Evolutionary conservation across 2,888 invertebrate species (phyloP).

Genomic region (Idaea biselata): DNA sequence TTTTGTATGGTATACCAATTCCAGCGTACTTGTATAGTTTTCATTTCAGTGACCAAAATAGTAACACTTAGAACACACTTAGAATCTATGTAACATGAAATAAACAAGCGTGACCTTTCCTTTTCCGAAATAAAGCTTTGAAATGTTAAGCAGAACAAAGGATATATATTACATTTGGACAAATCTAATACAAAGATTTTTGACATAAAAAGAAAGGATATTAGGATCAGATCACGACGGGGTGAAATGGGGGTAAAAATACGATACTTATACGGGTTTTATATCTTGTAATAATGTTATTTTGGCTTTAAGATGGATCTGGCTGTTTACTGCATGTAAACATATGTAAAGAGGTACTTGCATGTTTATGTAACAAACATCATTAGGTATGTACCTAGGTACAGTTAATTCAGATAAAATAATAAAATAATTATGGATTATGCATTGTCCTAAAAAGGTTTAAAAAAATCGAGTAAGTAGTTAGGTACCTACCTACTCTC

Average conservation of each 20-base stretch:
- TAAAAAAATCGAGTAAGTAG: no score
- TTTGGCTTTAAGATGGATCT: background rate
- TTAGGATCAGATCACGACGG: background rate
- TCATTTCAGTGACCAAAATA: no score
- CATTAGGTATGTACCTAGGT: background rate
- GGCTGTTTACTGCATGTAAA: background rate
- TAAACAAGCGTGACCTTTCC: background rate
- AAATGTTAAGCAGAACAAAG: background rate
- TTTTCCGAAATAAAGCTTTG: background rate
- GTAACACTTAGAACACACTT: no score
- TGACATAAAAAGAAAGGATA: background rate
- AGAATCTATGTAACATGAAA: no score
- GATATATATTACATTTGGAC: background rate
- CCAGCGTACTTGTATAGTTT: no score
- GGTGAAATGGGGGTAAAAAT: background rate
- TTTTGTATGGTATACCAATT: no score
- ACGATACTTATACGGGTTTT: background rate
- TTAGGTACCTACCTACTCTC: no score
- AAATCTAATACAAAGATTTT: background rate
- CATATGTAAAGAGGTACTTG: background rate
- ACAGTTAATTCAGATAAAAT: background rate
- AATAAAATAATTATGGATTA: no score
- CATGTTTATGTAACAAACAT: background rate
- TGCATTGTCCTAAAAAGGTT: no score
- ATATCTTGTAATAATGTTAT: background rate